These are phyloP conservation scores for Oryzias curvinotus DNA, from an alignment of 2,113 vertebrate genomes.

Conservation along the genomic window DNA sequence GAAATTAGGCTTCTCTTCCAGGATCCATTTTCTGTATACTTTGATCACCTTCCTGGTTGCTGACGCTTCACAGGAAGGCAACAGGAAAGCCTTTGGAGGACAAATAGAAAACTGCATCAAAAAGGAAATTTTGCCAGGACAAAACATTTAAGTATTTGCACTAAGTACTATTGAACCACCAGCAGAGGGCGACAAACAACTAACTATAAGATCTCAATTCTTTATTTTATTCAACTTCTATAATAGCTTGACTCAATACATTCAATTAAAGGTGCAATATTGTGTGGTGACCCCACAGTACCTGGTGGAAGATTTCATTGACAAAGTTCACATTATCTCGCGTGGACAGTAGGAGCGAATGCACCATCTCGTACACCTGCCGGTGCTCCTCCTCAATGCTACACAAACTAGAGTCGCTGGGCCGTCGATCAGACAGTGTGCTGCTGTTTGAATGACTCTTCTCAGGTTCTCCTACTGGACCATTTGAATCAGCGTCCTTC, in stretches of 20 bases:
- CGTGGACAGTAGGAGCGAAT: slow-evolving; percentile 89
- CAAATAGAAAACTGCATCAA: not conserved
- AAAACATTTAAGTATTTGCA: no score
- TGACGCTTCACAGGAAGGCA: slow-evolving; percentile 91
- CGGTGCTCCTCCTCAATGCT: slow-evolving; percentile 94
- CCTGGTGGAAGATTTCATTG: slow-evolving; percentile 97
- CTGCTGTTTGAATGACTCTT: slow-evolving; percentile 89
- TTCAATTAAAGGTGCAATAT: no score
- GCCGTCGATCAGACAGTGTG: slow-evolving; percentile 86
- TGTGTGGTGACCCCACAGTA: slow-evolving; percentile 37
- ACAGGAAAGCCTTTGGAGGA: slow-evolving; percentile 86
- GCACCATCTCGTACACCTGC: slow-evolving; percentile 90
- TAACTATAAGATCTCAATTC: no score
- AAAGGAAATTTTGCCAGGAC: not conserved
- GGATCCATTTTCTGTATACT: slow-evolving; percentile 95
- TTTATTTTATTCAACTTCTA: no score
- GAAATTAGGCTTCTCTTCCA: slow-evolving; percentile 90
- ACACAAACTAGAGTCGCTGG: slow-evolving; percentile 90
- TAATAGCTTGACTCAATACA: no score
- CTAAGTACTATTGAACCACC: slow-evolving; percentile 16
- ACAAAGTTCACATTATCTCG: slow-evolving; percentile 96
- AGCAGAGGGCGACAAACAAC: slow-evolving; percentile 65
- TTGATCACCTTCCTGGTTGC: slow-evolving; percentile 92
- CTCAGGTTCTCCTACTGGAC: slow-evolving; percentile 79
- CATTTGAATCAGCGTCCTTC: slow-evolving; percentile 74